Base-by-base conservation (phyloP, 2,113 vertebrate genomes). In the Malurus cyaneus region DNA sequence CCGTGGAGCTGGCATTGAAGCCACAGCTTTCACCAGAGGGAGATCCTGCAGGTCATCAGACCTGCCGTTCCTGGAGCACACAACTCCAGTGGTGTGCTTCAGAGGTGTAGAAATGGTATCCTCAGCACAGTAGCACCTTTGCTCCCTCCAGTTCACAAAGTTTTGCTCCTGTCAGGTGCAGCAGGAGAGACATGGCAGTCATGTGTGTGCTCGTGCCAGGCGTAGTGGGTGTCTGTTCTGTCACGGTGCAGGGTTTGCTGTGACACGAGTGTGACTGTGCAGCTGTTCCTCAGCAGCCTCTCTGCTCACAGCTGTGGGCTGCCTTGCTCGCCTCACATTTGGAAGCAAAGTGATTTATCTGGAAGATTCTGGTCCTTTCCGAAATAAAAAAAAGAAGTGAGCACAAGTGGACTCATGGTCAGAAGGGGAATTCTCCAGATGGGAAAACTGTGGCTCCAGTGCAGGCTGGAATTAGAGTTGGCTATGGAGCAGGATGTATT, bases 1-100 rank as follows among this genome's bases (percentile, higher is more conserved):
- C 18, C 70, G 25, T 12, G 39, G 34, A 26, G 36, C 7, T 82
- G 70, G 8, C 80, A 2, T 16, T 64, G 20, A 23, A 52, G 83
- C 65, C 14, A 1, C 0, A 4, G 46, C 34, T 66, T 74, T 46
- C 24, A 12, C 21, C 44, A 42, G 52, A 54, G 67, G 19, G 20
- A 18, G 28, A 18, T 57, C 53, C 44, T 60, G 53, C 29, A 16
- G 52, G 4, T 44, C 24, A 13, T 13, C 31, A 49, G 39, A 5
- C 0, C 2, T 14, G 34, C 25, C 0, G 0, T 20, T 66, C n/a
- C 54, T 2, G 0, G 52, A 23, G 32, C 5, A 0, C 31, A 28
- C 14, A 46, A 2, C 49, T 47, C 23, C 56, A 28, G 39, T 1
- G 7, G 5, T 39, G 74, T 61, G 4, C 0, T 9, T 57, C 49